A percentile compares a stretch with the other conserved stretches of the same genome.
Conservation (phyloP, 2,888 invertebrate genomes). For the Synergus laeviventris region DNA sequence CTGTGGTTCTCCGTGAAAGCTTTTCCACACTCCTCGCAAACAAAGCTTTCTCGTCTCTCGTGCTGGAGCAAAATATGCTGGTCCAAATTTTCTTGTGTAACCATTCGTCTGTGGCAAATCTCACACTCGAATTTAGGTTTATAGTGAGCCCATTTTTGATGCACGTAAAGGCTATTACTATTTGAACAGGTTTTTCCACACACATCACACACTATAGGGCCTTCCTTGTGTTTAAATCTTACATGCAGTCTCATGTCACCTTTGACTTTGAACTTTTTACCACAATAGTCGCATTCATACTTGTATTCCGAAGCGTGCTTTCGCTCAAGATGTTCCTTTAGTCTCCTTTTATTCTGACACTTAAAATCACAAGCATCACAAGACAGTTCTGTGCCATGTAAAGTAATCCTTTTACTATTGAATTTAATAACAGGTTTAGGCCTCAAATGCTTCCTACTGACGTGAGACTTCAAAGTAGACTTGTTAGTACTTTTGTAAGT, state of each 20-base stretch:
- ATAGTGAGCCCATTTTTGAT: slow-evolving; percentile 70
- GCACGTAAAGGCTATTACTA: slow-evolving; percentile 68
- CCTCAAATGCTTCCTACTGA: slow-evolving; percentile 56
- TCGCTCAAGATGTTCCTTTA: slow-evolving; percentile 68
- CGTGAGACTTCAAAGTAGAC: slow-evolving; percentile 53
- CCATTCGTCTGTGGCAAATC: slow-evolving; percentile 66
- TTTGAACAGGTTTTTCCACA: slow-evolving; percentile 70
- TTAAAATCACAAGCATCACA: slow-evolving; percentile 63
- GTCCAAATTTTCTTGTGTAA: slow-evolving; percentile 66
- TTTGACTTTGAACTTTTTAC: slow-evolving; percentile 70
- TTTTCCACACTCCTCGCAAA: slow-evolving; percentile 60
- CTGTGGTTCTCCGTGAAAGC: slow-evolving; percentile 54
- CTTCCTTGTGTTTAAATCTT: slow-evolving; percentile 68
- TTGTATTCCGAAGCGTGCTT: slow-evolving; percentile 66
- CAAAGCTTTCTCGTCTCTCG: slow-evolving; percentile 56
- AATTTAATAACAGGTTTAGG: slow-evolving; percentile 10
- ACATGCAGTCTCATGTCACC: slow-evolving; percentile 69
- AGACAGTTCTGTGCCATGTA: slow-evolving; percentile 35
- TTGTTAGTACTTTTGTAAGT: slow-evolving; percentile 57
- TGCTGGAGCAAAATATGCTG: slow-evolving; percentile 66
- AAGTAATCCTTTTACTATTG: slow-evolving; percentile 28
- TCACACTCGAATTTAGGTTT: slow-evolving; percentile 67
- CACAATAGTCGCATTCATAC: slow-evolving; percentile 65
- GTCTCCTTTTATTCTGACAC: slow-evolving; percentile 62
- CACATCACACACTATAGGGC: slow-evolving; percentile 68